Conservation (phyloP, 2,888 invertebrate species). For the Bombyx huttoni region DNA sequence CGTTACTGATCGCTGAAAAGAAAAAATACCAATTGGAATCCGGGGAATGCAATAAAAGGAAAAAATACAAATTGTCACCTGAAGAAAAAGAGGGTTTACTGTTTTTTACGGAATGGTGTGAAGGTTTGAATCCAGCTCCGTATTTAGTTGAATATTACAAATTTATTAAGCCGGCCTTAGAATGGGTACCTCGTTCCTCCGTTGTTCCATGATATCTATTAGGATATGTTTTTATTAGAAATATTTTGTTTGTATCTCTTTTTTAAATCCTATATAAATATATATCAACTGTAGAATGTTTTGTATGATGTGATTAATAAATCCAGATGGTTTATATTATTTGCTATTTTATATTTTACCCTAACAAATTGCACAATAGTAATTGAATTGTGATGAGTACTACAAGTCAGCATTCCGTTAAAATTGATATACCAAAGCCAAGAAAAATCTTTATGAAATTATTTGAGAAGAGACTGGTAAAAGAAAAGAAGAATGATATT, state of each 20-base stretch:
- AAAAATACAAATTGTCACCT: conserved; percentile 35
- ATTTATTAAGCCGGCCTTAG: conserved; percentile 43
- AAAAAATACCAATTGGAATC: conserved; percentile 20
- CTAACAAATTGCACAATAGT: neutral
- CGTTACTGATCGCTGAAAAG: conserved; percentile 29
- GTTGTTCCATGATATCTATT: conserved; percentile 10
- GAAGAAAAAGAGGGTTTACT: conserved; percentile 48
- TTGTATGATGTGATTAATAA: conserved; percentile 1
- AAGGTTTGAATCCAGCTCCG: conserved; percentile 45
- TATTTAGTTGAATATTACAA: conserved; percentile 44
- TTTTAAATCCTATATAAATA: too few relatives aligned
- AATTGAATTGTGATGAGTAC: conserved; percentile 13
- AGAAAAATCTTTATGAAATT: conserved; percentile 13
- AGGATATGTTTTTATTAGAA: neutral
- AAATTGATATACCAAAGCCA: conserved; percentile 24
- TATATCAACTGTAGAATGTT: neutral
- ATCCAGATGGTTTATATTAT: conserved; percentile 22
- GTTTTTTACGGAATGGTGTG: conserved; percentile 60
- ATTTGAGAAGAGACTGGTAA: conserved; percentile 7
- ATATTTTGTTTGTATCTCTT: neutral
- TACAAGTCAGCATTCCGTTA: conserved; percentile 20
- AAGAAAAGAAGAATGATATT: conserved; percentile 7
- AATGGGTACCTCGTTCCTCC: conserved; percentile 26
- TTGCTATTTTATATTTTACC: neutral
- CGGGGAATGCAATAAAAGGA: conserved; percentile 22